Conservation (phyloP, 2,888 invertebrate genomes). For the Molorchus minor region DNA sequence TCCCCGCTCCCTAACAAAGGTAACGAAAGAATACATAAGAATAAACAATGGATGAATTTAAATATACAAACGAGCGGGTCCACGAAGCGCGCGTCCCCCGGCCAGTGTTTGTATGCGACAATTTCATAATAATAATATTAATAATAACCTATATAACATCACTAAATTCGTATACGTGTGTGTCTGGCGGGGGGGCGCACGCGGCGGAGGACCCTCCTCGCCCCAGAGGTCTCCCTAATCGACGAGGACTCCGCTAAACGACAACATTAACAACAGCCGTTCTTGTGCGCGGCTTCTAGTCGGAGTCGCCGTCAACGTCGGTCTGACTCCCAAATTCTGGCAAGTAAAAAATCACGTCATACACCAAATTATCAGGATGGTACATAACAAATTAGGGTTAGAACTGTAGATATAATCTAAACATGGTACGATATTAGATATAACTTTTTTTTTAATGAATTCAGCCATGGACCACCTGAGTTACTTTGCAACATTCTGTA, state of each 20-base stretch:
- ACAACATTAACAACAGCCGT: constrained; percentile 51
- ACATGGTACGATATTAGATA: constrained; percentile 36
- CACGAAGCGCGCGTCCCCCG: constrained; percentile 23
- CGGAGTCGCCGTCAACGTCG: constrained; percentile 25
- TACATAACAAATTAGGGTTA: constrained; percentile 26
- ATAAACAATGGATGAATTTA: constrained; percentile 40
- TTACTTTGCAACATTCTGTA: constrained; percentile 63
- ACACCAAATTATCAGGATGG: constrained; percentile 43
- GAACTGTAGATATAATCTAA: constrained; percentile 29
- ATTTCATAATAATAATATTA: constrained; percentile 49
- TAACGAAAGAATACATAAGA: constrained; percentile 50
- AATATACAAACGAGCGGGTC: constrained; percentile 19
- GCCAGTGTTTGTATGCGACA: constrained; percentile 40
- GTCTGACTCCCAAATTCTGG: constrained; percentile 32
- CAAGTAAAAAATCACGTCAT: constrained; percentile 46
- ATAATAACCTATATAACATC: constrained; percentile 57
- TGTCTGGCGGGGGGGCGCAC: constrained; percentile 36
- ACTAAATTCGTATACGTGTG: constrained; percentile 59
- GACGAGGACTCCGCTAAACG: constrained; percentile 30
- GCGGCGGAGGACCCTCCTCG: constrained; percentile 30
- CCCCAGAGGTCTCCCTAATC: constrained; percentile 22
- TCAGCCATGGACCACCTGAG: constrained; percentile 62
- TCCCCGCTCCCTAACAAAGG: constrained; percentile 51
- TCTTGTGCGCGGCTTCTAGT: constrained; percentile 25
- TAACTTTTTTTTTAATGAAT: constrained; percentile 40